Evolutionary conservation across 2,797 vertebrate species (phyloP).

Genomic region (Busarellus nigricollis): DNA sequence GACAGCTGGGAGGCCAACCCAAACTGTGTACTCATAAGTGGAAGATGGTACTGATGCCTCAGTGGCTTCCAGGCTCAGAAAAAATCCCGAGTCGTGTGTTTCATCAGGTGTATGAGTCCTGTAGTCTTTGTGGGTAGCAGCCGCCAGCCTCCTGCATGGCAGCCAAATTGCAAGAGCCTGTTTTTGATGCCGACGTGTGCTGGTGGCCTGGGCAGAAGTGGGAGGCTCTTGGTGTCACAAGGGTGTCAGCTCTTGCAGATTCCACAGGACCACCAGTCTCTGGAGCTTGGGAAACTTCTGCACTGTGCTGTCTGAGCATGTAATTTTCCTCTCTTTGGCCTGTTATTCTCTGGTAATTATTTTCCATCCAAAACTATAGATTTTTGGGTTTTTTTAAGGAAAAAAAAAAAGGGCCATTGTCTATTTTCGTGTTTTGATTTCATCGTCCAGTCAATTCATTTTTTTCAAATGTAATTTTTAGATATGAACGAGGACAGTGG

Average conservation of each 20-base stretch:
- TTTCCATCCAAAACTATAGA: neutral
- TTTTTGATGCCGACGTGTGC: neutral
- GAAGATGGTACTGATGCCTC: neutral
- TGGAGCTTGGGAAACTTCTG: neutral
- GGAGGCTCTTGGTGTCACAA: neutral
- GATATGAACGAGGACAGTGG: neutral
- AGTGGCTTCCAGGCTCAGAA: neutral
- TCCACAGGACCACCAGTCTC: neutral
- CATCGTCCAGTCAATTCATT: neutral
- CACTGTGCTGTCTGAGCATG: neutral
- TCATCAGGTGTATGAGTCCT: neutral
- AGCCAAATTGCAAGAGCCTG: neutral
- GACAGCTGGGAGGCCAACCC: neutral
- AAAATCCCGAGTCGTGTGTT: neutral
- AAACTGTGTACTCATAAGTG: neutral
- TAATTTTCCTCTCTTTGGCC: neutral
- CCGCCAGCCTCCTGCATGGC: neutral
- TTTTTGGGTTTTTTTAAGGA: neutral
- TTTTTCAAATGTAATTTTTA: neutral
- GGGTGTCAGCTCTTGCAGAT: neutral
- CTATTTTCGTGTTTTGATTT: neutral
- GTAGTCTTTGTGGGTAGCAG: neutral
- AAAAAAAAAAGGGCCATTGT: neutral
- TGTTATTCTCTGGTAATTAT: neutral
- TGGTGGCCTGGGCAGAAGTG: neutral